Percentiles rank a stretch among this genome's conserved stretches.
Evolutionary conservation across 1,140 invertebrate genomes (phyloP).

Genomic region (Aleiodes sp.): DNA sequence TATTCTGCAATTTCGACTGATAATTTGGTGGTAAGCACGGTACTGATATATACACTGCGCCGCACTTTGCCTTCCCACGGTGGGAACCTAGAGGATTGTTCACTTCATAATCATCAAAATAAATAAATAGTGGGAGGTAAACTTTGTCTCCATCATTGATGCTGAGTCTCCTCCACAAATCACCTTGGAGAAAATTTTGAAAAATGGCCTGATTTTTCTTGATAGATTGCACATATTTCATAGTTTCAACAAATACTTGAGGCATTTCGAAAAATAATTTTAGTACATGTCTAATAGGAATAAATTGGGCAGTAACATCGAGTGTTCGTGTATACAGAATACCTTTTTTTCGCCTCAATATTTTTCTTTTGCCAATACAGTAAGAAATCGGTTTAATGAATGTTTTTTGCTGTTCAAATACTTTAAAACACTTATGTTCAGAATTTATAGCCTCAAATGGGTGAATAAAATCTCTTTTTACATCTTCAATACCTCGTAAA

Average conservation of each 20-base stretch:
- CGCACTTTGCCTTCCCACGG: background rate
- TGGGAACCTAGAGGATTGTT: slow-evolving; percentile 14
- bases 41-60: background rate
- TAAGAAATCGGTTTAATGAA: slow-evolving; percentile 27
- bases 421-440: background rate
- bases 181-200: slow-evolving; percentile 29
- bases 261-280: slow-evolving; percentile 35
- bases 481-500: background rate
- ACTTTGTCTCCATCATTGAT: background rate
- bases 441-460: background rate
- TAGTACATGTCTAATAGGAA: slow-evolving; percentile 32
- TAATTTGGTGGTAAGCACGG: slow-evolving; percentile 15
- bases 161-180: slow-evolving; percentile 10
- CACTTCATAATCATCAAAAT: slow-evolving; percentile 18
- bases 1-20: slow-evolving; percentile 5
- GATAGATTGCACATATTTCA: slow-evolving; percentile 20
- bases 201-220: slow-evolving; percentile 9
- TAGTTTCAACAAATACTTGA: slow-evolving; percentile 20
- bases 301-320: slow-evolving; percentile 24
- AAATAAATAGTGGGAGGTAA: background rate
- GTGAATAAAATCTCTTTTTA: background rate
- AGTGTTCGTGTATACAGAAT: background rate
- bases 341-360: slow-evolving; percentile 5
- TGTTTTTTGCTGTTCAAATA: background rate
- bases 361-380: slow-evolving; percentile 25